Conservation (phyloP, 1,140 invertebrate genomes). For the Hestina assimilis region DNA sequence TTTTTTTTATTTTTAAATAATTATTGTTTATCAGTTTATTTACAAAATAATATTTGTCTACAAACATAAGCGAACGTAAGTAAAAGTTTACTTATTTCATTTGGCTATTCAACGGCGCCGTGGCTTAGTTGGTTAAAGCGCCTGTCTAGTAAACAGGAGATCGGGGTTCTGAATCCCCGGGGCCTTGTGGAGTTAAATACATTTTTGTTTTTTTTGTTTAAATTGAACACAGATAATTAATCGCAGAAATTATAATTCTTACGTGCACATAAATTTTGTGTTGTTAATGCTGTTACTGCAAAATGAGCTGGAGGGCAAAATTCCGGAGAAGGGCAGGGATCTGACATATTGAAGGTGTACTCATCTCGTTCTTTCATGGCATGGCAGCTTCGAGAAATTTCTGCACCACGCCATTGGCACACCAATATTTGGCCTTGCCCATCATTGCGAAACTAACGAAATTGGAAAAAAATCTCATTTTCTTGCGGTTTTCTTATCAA, state of each 20-base stretch:
- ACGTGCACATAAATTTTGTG: constrained; percentile 61
- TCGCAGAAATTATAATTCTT: constrained; percentile 30
- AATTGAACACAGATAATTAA: too few species aligned
- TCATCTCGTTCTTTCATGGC: constrained; percentile 44
- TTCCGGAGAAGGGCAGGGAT: constrained; percentile 55
- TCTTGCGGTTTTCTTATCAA: neutral
- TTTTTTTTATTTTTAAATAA: too few species aligned
- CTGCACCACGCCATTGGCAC: constrained; percentile 61
- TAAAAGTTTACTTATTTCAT: constrained; percentile 20
- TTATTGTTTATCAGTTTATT: too few species aligned
- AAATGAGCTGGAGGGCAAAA: constrained; percentile 63
- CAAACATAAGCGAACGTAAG: neutral
- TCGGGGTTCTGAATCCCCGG: constrained; percentile 71
- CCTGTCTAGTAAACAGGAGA: constrained; percentile 76
- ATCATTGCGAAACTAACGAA: constrained; percentile 58
- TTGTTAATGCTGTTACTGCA: constrained; percentile 39
- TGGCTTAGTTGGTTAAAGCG: constrained; percentile 61
- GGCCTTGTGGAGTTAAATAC: constrained; percentile 29
- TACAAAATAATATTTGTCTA: too few species aligned
- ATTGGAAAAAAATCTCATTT: neutral
- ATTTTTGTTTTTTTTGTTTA: constrained; percentile 13
- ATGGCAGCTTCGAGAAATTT: constrained; percentile 53
- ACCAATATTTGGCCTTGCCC: constrained; percentile 56
- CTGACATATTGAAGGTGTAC: constrained; percentile 53
- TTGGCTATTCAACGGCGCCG: constrained; percentile 28